Base-by-base conservation (phyloP, 2,888 invertebrate species). In the Ornithoptera alexandrae region DNA sequence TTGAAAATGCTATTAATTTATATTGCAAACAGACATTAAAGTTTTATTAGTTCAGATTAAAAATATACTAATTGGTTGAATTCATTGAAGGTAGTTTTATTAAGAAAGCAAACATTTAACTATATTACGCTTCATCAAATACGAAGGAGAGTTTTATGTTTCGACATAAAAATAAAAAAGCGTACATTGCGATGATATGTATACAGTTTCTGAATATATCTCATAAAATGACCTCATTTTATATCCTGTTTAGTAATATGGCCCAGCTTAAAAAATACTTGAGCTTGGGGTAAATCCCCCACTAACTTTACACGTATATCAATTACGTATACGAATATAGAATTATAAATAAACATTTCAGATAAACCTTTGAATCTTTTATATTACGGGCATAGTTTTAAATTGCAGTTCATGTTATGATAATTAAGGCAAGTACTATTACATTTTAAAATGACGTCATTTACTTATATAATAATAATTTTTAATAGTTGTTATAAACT, bases 241-340 rank as follows among this genome's bases (percentile, higher is more conserved):
- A 58, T 65, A 42, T 65, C 56, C 36, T 57, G 65, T 65, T 65
- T 36, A 57, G 20, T 56, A 30, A 36, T 30, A 36, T 56, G 39
- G 15, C 24, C n/a, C 5, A n/a, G 36, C 57, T n/a, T 57, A 6
- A 50, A 17, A 50, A 18, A 17, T 17, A 18, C 17, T 17, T 17
- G 1, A 50, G 17, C 1, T 50, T 8, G 2, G 17, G 50, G 50
- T 50, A 50, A 50, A 50, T 18, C 3, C 30, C 50, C 50, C 50
- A 5, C 17, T 50, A 50, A 50, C 50, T 50, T 15, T 17, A 17
- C 50, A 15, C 17, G 5, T 50, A 50, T 50, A 50, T 50, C 10
- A 3, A 17, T 50, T 5, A 50, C 15, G 50, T 15, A 50, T 39
- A 46, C 12, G 12, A 46, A 17, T 46, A 17, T 5, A 17, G 12